A percentile compares a stretch with the other conserved stretches of the same genome.
These are phyloP conservation scores for Mystacides longicornis DNA, from an alignment of 2,888 invertebrate species.

Conservation along the genomic window DNA sequence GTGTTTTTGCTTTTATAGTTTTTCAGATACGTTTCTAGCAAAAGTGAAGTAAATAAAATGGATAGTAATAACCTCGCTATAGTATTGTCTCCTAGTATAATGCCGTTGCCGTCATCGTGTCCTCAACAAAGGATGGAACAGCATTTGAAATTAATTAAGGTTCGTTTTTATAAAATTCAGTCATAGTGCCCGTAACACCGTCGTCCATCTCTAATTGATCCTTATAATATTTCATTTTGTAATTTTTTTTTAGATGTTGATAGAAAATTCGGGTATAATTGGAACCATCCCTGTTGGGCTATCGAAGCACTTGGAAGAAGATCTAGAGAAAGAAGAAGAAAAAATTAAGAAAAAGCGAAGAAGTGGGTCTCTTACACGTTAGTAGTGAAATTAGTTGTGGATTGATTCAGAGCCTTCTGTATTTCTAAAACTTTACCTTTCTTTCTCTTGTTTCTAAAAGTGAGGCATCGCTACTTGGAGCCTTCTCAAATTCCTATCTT, in stretches of 20 bases:
- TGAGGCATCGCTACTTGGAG: too few relatives aligned
- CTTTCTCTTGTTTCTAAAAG: too few relatives aligned
- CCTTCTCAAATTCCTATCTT: too few relatives aligned
- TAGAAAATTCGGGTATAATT: slow-evolving; percentile 67
- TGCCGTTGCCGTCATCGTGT: slow-evolving; percentile 68
- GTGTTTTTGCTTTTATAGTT: slow-evolving; percentile 46
- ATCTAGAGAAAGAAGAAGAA: slow-evolving; percentile 42
- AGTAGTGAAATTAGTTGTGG: slow-evolving; percentile 30
- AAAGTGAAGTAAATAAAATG: slow-evolving; percentile 74
- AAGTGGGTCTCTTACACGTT: slow-evolving; percentile 82
- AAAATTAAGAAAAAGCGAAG: slow-evolving; percentile 70
- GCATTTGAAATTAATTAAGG: slow-evolving; percentile 65
- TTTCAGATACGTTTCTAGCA: slow-evolving; percentile 59
- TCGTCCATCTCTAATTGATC: neutral
- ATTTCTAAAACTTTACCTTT: too few relatives aligned
- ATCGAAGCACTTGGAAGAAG: slow-evolving; percentile 42
- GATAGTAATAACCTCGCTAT: slow-evolving; percentile 75
- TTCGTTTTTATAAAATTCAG: too few relatives aligned
- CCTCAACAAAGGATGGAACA: slow-evolving; percentile 57
- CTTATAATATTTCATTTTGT: neutral
- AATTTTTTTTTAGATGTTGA: slow-evolving; percentile 55
- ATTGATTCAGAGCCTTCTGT: too few relatives aligned
- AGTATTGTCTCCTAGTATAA: slow-evolving; percentile 77
- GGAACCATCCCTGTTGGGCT: slow-evolving; percentile 62
- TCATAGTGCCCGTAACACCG: neutral